Base-by-base conservation (phyloP, 2,888 invertebrate genomes). In the Phortica okadai region DNA sequence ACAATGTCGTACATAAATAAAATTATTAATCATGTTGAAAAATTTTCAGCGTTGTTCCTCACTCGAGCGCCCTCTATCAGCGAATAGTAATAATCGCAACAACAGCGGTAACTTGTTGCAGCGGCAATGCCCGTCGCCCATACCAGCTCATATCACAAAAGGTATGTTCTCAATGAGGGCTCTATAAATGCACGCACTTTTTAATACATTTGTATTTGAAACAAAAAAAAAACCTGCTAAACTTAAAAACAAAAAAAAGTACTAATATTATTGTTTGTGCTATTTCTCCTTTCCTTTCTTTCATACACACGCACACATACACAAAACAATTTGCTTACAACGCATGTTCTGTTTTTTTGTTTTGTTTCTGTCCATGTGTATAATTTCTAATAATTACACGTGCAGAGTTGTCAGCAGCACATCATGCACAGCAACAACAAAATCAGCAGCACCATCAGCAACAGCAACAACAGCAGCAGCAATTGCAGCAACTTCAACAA, bases 71-170 rank as follows among this genome's bases (percentile, higher is more conserved):
- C 96, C 96, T 0, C 89, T 93, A 2, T 92, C 95, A n/a, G 94
- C 95, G 16, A 90, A 90, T 74, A 91, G 91, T 59, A 89, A 92
- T 69, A 88, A 86, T 79, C 88, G 89, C 73, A 90, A 89, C 82
- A 89, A 89, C 78, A 87, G 89, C 75, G 83, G 86, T 59, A 90
- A 87, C 81, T 78, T 91, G 88, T 91, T 82, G 92, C 93, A 91
- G 92, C 93, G 80, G 90, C 93, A 91, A 91, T 93, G 95, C 86
- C 95, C 95, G 2, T 94, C 94, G 7, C 94, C 94, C 0, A 92
- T 96, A 87, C 96, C 96, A 79, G 95, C 95, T 79, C 96, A 96
- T 90, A 93, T 96, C 82, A 94, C 95, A 84, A 96, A 95, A 94
- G 95, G 94, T 94, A 90, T 79, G 78, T 16, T 33, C 54, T 7